Evolutionary conservation across 2,113 vertebrate species (phyloP).

Genomic region (Sphaerodactylus townsendi): DNA sequence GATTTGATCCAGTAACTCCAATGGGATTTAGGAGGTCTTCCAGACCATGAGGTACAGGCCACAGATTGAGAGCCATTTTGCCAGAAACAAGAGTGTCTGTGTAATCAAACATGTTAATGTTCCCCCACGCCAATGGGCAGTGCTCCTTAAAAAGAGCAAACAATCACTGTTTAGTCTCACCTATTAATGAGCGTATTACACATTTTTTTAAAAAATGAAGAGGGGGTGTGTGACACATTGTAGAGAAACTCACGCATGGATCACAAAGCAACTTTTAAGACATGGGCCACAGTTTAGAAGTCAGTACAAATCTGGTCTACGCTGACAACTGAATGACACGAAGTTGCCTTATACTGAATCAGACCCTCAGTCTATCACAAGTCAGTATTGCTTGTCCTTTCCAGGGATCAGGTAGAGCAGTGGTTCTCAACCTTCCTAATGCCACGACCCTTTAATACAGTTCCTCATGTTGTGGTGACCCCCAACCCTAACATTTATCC

Average conservation of each 20-base stretch:
- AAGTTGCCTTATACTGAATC: too few relatives aligned
- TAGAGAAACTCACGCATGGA: background rate
- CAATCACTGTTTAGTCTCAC: slow-evolving; percentile 31
- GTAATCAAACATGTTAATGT: slow-evolving; percentile 98
- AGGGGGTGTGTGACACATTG: background rate
- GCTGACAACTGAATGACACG: too few relatives aligned
- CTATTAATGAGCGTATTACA: slow-evolving; percentile 24
- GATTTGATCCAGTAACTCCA: slow-evolving; percentile 96
- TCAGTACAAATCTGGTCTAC: background rate
- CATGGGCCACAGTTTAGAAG: background rate
- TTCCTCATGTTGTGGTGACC: too few relatives aligned
- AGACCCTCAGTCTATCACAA: too few relatives aligned
- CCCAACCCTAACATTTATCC: too few relatives aligned
- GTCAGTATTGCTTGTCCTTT: too few relatives aligned
- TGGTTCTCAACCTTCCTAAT: too few relatives aligned
- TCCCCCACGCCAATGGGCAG: slow-evolving; percentile 97
- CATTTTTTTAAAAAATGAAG: slow-evolving; percentile 6
- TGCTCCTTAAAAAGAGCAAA: slow-evolving; percentile 86
- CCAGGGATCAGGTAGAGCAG: too few relatives aligned
- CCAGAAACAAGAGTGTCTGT: slow-evolving; percentile 95
- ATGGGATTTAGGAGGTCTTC: slow-evolving; percentile 97
- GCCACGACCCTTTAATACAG: too few relatives aligned
- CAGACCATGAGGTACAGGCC: slow-evolving; percentile 96
- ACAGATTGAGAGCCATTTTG: slow-evolving; percentile 98
- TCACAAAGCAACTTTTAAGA: background rate